These are phyloP conservation scores for Stenurella melanura DNA, from an alignment of 2,888 invertebrate genomes.

Conservation along the genomic window DNA sequence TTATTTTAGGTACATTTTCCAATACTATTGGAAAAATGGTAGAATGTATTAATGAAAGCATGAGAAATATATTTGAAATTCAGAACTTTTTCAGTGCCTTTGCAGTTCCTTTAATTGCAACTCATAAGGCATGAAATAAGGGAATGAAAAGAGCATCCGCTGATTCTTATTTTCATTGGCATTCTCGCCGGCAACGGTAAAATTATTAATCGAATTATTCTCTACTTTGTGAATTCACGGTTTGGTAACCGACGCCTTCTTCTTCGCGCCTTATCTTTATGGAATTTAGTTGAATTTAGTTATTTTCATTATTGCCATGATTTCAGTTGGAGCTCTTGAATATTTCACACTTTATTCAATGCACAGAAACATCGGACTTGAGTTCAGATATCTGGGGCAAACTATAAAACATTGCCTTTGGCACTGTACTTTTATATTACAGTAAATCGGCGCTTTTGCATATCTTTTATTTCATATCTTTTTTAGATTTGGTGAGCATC, in stretches of 20 bases:
- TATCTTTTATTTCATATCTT: no score
- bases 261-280: not conserved
- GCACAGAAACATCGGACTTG: not conserved
- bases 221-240: slow-evolving; percentile 18
- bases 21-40: not conserved
- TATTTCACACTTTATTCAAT: not conserved
- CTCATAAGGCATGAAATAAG: slow-evolving; percentile 32
- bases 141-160: slow-evolving; percentile 39
- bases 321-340: not conserved
- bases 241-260: not conserved
- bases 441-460: no score
- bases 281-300: not conserved
- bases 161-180: slow-evolving; percentile 10
- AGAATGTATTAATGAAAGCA: not conserved
- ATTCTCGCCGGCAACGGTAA: slow-evolving; percentile 22
- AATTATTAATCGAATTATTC: slow-evolving; percentile 32
- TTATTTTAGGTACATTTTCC: no score
- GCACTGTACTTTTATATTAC: no score
- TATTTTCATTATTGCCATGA: not conserved
- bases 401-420: no score
- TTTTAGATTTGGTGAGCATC: no score
- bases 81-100: not conserved
- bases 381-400: no score
- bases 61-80: slow-evolving; percentile 1
- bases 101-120: slow-evolving; percentile 33